phyloP scores from a whole-genome alignment of 2,113 vertebrate species.

The Phrynosoma blainvillii region DNA sequence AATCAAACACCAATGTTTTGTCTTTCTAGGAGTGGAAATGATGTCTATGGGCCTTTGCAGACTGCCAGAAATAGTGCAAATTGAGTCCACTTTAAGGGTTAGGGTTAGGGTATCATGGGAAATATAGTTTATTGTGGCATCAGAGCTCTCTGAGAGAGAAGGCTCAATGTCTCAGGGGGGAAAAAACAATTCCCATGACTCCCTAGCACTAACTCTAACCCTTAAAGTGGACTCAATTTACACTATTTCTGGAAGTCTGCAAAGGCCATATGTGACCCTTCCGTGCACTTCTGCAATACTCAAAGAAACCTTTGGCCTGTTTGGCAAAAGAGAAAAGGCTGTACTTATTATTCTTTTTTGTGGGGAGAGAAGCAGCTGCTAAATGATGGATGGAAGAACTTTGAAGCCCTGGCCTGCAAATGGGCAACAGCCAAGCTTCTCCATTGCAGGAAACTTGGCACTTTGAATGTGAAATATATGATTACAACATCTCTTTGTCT shows the following conservation, averaged over 20 bases:
- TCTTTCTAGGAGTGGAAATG: not conserved
- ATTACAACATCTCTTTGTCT: slow-evolving; percentile 21
- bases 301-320: no score
- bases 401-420: slow-evolving; percentile 27
- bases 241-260: no score
- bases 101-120: no score
- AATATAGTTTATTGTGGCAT: no score
- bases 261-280: not conserved
- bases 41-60: no score
- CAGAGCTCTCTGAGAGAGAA: no score
- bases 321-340: not conserved
- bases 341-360: not conserved
- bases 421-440: accelerated
- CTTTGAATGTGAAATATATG: not conserved
- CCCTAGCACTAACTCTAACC: no score
- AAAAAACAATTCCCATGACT: no score
- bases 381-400: not conserved
- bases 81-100: no score
- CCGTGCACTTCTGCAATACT: not conserved
- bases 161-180: no score
- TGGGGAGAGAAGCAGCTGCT: not conserved
- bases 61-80: not conserved
- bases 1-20: not conserved
- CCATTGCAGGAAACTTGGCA: not conserved
- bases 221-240: no score